A percentile compares a stretch with the other conserved stretches of the same genome.
Conservation (phyloP, 2,797 vertebrate species). For the Rhodeus uyekii region DNA sequence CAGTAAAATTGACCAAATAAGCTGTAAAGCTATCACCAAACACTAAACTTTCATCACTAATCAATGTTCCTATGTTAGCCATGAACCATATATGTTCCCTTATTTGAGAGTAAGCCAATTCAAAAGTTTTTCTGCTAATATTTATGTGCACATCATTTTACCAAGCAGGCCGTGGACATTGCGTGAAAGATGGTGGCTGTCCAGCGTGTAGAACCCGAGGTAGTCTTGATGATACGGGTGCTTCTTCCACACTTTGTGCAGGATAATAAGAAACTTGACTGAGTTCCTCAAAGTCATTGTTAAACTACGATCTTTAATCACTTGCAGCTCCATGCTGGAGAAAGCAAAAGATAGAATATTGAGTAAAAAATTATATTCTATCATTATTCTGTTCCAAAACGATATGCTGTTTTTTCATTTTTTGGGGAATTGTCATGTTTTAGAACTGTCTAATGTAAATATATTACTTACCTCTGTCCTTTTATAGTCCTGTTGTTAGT, state of each 20-base stretch:
- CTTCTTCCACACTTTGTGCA: constrained; percentile 86
- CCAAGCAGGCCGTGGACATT: constrained; percentile 88
- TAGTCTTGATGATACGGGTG: constrained; percentile 81
- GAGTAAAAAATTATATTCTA: no score
- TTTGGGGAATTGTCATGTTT: no score
- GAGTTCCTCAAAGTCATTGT: constrained; percentile 79
- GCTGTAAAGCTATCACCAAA: no score
- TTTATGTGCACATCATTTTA: constrained; percentile 63
- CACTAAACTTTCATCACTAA: no score
- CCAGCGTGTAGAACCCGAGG: constrained; percentile 88
- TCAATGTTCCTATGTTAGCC: no score
- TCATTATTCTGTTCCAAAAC: no score
- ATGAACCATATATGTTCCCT: no score
- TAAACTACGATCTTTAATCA: constrained; percentile 80
- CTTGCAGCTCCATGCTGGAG: constrained; percentile 79
- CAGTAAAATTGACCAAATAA: neutral
- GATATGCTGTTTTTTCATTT: no score
- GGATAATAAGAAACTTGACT: constrained; percentile 81
- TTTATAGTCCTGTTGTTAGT: constrained; percentile 74
- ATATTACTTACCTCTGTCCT: constrained; percentile 64
- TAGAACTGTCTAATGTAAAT: neutral
- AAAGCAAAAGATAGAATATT: constrained; percentile 21
- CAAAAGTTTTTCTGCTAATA: neutral
- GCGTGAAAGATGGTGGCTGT: constrained; percentile 81
- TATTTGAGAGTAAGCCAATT: neutral